Percentiles rank a stretch among this genome's conserved stretches.
These are phyloP conservation scores for Phalloptychus januarius DNA, from an alignment of 2,797 vertebrate genomes.

Conservation along the genomic window DNA sequence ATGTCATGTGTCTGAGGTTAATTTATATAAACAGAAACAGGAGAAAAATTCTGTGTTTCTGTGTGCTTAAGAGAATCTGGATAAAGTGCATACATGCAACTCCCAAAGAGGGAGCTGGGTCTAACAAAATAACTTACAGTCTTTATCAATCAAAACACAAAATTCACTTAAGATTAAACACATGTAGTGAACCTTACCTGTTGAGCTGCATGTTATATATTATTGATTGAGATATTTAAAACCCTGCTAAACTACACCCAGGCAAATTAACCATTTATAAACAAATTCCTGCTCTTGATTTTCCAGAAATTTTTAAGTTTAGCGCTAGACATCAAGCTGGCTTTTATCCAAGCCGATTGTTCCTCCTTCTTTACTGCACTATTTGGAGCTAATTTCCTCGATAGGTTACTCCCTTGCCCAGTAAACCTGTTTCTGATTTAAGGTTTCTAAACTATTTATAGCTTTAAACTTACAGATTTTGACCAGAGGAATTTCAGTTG, in stretches of 20 bases:
- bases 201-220: not conserved
- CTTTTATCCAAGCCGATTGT: not conserved
- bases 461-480: not conserved
- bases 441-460: too few relatives aligned
- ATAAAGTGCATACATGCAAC: conserved; percentile 66
- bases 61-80: conserved; percentile 79
- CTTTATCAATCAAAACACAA: not conserved
- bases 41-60: conserved; percentile 60
- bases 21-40: conserved; percentile 64
- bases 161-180: not conserved
- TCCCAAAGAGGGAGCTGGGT: not conserved
- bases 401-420: too few relatives aligned
- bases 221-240: not conserved
- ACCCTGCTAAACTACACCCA: not conserved
- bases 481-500: not conserved
- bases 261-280: conserved; percentile 28
- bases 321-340: not conserved
- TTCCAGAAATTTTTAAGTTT: not conserved
- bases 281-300: not conserved
- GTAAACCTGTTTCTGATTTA: too few relatives aligned
- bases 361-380: too few relatives aligned
- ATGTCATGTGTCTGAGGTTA: conserved; percentile 3
- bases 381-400: too few relatives aligned
- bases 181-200: not conserved
- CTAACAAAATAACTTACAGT: not conserved